Evolutionary conservation across 2,888 invertebrate genomes (phyloP), one percentile per base, ranked within the genome.

Genomic region (Tuta absoluta): DNA sequence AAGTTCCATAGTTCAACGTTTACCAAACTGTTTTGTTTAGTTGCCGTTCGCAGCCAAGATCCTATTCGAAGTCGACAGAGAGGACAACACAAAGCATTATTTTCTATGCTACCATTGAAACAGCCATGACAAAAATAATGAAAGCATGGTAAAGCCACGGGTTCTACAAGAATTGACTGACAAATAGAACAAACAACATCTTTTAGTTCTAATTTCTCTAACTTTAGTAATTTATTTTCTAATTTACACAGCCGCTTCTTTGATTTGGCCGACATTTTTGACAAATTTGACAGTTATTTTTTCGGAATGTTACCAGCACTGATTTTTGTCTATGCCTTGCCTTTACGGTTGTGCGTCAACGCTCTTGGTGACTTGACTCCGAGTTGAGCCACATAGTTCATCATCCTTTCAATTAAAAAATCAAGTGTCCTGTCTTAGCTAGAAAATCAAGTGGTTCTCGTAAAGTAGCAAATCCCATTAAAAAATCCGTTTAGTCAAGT

Each of bases 101-200:
- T 95, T 86, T 95, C 94, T 76, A 96, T 93, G 76, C 95, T 95
- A 71, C 94, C 93, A 78, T 95, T 94, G 74, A 97, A 96, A 88
- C 97, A 97, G 65, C 91, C 85, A 71, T 93, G 89, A 85, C 97
- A 97, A 82, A 97, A 94, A 77, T 93, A 93, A 89, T 97, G 97
- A 71, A 92, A 93, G 85, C 97, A 97, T 24, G 97, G 97, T 81
- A 97, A 92, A 21, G 95, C 95, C 66, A 97, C 96, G 48, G 97
- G 97, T 86, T 96, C 95, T 75, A 96, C 93, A 75, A 96, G 89
- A 78, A 97, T 94, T 69, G 94, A 94, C 80, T 95, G 93, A 84
- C 97, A 97, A 82, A 97, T 95, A 68, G 96, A 95, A 88, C 97
- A 97, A 79, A 93, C 91, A 68, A 94, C 91, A 85, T 95, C 94